Evolutionary conservation across 2,113 vertebrate genomes (phyloP).

Genomic region (Sapayoa aenigma): DNA sequence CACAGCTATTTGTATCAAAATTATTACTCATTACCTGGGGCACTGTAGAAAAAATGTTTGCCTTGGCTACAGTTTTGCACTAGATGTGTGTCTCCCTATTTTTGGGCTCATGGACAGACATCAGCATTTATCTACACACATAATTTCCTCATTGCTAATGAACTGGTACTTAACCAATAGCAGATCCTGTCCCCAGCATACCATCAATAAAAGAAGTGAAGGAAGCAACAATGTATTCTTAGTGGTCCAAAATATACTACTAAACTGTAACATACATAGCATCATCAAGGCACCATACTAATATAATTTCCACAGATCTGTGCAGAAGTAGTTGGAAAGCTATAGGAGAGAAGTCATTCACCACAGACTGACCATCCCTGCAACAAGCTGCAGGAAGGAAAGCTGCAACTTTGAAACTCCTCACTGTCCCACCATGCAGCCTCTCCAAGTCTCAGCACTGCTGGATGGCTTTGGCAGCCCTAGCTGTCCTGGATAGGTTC

Average conservation of each 20-base stretch:
- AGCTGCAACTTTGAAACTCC: background rate
- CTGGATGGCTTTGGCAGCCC: background rate
- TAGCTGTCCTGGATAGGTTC: rapidly evolving
- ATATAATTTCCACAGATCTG: background rate
- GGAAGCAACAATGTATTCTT: background rate
- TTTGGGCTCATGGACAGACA: background rate
- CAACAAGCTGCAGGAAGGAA: background rate
- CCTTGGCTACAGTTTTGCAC: background rate
- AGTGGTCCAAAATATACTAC: background rate
- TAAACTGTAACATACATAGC: background rate
- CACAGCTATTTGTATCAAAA: background rate
- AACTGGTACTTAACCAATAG: background rate
- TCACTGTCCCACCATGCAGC: background rate
- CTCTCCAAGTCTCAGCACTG: background rate
- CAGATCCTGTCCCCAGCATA: background rate
- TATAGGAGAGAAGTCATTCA: background rate
- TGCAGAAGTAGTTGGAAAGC: background rate
- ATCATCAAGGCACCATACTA: background rate
- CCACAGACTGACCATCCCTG: background rate
- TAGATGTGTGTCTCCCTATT: background rate
- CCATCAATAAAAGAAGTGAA: background rate
- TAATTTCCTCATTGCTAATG: background rate
- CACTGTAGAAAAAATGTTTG: background rate
- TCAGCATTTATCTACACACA: background rate
- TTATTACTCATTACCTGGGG: background rate